These are phyloP conservation scores for Agelas oroides DNA, from an alignment of 37 sponge, comb jelly and placozoan species.

Conservation along the genomic window DNA sequence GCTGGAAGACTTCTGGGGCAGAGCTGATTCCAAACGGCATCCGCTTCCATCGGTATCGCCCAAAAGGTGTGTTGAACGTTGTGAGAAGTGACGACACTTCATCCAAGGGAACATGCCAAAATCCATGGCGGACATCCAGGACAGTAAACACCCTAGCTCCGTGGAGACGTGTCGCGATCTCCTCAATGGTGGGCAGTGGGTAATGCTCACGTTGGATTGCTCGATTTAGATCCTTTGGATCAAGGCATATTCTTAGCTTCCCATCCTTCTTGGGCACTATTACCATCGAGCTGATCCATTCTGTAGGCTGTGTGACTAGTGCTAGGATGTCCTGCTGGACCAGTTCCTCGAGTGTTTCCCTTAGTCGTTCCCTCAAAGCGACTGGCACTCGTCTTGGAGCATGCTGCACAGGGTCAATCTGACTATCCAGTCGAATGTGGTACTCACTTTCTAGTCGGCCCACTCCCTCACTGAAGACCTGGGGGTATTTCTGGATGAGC, in stretches of 20 bases:
- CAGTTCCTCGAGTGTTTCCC: slow-evolving; percentile 30
- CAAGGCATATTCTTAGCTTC: slow-evolving; percentile 54
- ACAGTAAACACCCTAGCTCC: too few species aligned
- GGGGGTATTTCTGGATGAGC: slow-evolving; percentile 3
- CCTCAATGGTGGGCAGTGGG: slow-evolving; percentile 62
- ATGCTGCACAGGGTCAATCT: slow-evolving; percentile 32
- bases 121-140: too few species aligned
- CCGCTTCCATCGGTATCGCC: slow-evolving; percentile 48
- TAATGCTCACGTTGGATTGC: too few species aligned
- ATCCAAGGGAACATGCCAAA: too few species aligned
- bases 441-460: slow-evolving; percentile 51
- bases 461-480: slow-evolving; percentile 38
- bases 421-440: slow-evolving; percentile 29
- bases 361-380: slow-evolving; percentile 21
- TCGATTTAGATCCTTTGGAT: slow-evolving; percentile 56
- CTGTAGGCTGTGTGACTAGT: too few species aligned
- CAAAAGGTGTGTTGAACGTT: slow-evolving; percentile 70
- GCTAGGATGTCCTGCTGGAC: too few species aligned
- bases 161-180: slow-evolving; percentile 47
- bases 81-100: too few species aligned
- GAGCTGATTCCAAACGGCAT: too few species aligned
- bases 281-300: too few species aligned
- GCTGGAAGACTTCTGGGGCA: slow-evolving; percentile 42
- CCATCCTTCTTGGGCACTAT: slow-evolving; percentile 44
- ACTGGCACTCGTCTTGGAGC: slow-evolving; percentile 51